These are phyloP conservation scores for Cardinalis cardinalis DNA, from an alignment of 2,113 vertebrate species.

Conservation along the genomic window DNA sequence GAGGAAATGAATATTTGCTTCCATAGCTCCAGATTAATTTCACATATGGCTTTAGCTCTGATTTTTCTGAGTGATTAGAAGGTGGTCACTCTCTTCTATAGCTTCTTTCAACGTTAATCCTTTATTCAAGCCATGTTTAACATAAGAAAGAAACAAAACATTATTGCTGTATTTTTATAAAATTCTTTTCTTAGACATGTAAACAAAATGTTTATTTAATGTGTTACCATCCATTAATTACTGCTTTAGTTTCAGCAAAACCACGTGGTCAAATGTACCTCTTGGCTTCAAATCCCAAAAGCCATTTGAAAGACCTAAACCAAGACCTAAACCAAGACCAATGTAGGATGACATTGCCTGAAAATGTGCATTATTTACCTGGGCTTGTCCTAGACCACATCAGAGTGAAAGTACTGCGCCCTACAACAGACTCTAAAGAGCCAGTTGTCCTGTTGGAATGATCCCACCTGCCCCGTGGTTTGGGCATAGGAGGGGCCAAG, in stretches of 20 bases:
- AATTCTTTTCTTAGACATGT: neutral
- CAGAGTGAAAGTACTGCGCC: neutral
- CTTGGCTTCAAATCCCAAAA: neutral
- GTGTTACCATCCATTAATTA: neutral
- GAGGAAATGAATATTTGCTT: neutral
- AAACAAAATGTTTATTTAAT: neutral
- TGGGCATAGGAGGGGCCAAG: neutral
- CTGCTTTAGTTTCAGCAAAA: neutral
- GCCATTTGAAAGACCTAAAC: neutral
- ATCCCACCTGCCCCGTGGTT: neutral
- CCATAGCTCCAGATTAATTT: neutral
- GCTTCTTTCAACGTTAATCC: neutral
- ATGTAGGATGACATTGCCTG: fast-evolving
- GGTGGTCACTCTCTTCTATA: neutral
- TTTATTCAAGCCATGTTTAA: neutral
- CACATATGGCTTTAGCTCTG: neutral
- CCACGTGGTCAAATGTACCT: neutral
- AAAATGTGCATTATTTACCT: neutral
- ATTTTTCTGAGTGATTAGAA: neutral
- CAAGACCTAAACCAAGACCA: neutral
- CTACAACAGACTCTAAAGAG: neutral
- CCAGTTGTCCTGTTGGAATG: neutral
- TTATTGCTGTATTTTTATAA: neutral
- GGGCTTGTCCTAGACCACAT: neutral
- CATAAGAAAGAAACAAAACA: neutral